phyloP scores from a whole-genome alignment of 2,113 vertebrate genomes.

The Tupaia chinensis region DNA sequence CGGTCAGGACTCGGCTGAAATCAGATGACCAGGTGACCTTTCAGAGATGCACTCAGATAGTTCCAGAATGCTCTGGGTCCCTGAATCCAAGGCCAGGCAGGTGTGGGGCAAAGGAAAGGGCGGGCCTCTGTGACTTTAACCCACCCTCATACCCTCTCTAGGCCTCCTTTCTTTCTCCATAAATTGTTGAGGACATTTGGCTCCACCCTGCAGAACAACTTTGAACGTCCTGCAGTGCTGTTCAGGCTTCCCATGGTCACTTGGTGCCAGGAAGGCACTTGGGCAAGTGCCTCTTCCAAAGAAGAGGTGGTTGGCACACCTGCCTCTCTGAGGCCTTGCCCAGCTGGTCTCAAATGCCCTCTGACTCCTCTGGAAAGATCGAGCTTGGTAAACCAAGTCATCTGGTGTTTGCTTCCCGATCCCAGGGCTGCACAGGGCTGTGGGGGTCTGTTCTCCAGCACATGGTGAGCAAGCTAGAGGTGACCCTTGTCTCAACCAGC shows the following conservation, averaged over 20 bases:
- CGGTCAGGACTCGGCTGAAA: background rate
- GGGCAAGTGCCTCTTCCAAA: background rate
- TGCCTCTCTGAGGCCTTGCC: background rate
- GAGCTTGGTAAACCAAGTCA: slow-evolving; percentile 51
- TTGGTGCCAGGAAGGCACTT: background rate
- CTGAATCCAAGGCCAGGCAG: background rate
- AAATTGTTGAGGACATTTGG: background rate
- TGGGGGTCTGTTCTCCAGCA: too few relatives aligned
- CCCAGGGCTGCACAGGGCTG: background rate
- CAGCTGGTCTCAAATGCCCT: slow-evolving; percentile 34
- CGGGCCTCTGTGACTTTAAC: background rate
- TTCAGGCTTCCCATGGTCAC: background rate
- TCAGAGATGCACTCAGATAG: background rate
- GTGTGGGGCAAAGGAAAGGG: background rate
- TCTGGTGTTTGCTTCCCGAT: background rate
- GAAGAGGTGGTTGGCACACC: background rate
- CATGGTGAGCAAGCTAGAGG: background rate
- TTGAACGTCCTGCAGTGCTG: background rate
- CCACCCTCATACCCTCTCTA: background rate
- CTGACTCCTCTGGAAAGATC: background rate
- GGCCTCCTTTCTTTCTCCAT: background rate
- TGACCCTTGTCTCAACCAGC: background rate
- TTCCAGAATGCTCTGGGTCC: background rate
- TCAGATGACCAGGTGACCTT: background rate
- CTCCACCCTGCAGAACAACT: background rate